These are phyloP conservation scores for Phaetusa simplex DNA, from an alignment of 2,113 vertebrate genomes.

Conservation along the genomic window DNA sequence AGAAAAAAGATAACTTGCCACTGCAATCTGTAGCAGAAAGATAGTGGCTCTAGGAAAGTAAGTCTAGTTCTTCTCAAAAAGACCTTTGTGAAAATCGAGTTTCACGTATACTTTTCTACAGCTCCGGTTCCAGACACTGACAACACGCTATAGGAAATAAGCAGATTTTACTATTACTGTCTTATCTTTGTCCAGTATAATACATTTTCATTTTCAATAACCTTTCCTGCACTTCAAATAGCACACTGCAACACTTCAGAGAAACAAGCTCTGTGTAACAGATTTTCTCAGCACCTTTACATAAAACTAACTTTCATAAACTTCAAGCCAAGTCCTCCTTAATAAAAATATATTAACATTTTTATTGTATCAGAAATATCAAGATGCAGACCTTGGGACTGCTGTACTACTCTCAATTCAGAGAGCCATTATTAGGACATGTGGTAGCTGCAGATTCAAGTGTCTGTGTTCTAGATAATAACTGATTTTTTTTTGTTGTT, in stretches of 20 bases:
- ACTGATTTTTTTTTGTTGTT: background rate
- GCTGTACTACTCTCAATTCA: background rate
- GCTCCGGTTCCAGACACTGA: background rate
- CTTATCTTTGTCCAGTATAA: conserved; percentile 11
- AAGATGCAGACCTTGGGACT: background rate
- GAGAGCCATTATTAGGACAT: background rate
- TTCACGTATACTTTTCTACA: background rate
- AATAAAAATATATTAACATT: background rate
- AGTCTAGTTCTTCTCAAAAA: background rate
- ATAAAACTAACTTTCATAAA: conserved; percentile 11
- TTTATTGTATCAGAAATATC: background rate
- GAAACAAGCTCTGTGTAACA: background rate
- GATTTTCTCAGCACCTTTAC: conserved; percentile 6
- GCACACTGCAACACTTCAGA: background rate
- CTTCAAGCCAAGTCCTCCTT: background rate
- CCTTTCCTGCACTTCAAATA: background rate
- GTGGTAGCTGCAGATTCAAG: background rate
- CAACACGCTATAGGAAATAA: background rate
- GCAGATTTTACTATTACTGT: background rate
- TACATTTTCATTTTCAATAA: background rate
- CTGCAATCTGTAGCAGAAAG: background rate
- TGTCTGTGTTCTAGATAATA: background rate
- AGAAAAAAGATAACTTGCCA: background rate
- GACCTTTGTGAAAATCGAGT: background rate
- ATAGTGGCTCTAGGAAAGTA: background rate